Evolutionary conservation across 2,888 invertebrate genomes (phyloP), one percentile per base, ranked within the genome.

Genomic region (Drosophila neutralis): DNA sequence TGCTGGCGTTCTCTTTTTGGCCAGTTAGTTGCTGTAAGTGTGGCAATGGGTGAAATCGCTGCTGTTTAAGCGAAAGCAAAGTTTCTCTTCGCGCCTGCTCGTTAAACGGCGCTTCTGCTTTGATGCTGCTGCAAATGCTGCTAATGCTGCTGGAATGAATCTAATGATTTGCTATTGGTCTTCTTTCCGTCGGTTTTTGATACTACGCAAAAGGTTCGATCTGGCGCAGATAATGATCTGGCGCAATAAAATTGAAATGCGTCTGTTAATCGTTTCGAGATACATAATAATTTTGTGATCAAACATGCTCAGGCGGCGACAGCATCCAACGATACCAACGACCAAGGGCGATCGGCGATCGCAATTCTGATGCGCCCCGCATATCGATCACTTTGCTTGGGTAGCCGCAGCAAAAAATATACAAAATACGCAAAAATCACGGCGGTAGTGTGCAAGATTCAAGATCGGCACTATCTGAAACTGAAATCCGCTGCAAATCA

Each of bases 161-260:
- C 78, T 80, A 87, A 82, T 71, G 73, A 87, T 89, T 89, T 82
- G 84, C 76, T 73, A 61, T 76, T 71, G 67, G 76, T 54, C 61
- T 40, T 31, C 21, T 18, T 57, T 57, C 21, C 1, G n/a, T 10
- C 1, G 13, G 27, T 80, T 73, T 51, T 53, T 68, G 64, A 42
- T 69, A 42, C 64, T 27, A n/a, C 57, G 42, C 70, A 69, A 70
- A 83, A 76, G 73, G 73, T 73, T 54, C 68, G 59, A 79, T 75
- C 72, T 68, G 68, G 68, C 73, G 59, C 51, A 72, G 89, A 85
- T 85, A 85, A 87, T 89, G 82, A 85, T 85, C 85, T 82, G 71
- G 85, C 71, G 89, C 83, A 87, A 87, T 87, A 90, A 87, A 87
- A 90, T 86, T 82, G 82, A 86, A 86, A 88, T 87, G 87, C 90